Evolutionary conservation across 1,140 invertebrate genomes (phyloP), one percentile per base, ranked within the genome.

Genomic region (Anoplophora glabripennis): DNA sequence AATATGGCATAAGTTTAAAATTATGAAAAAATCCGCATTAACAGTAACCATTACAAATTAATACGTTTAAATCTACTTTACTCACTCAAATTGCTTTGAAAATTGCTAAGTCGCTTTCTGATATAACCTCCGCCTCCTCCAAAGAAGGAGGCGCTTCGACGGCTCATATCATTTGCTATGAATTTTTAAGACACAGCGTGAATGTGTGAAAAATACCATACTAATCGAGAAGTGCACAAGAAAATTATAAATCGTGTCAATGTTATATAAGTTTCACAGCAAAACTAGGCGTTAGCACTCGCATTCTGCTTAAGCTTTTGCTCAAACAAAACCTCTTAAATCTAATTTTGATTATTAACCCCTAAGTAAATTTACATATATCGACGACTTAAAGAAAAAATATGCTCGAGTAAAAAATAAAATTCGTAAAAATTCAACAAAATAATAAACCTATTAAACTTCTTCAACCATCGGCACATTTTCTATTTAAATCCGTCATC

Each of bases 181-280:
- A 48, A 53, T 59, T 57, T 49, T 64, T 66, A 66, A 66, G 65
- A 66, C 65, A 66, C 65, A 66, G 65, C 65, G 65, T 66, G 65
- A 66, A 66, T 61, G 58, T 56, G 64, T 57, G 58, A 53, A 64
- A 53, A 52, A 57, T 61, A 56, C 54, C 21, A 28, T 45, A 44
- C 49, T 61, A 57, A 53, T 56, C 40, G 49, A 49, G 53, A 57
- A 55, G 61, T 61, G 56, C 62, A 66, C 57, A 15, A 55, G 53
- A 53, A 65, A 65, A 65, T 53, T 40, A 51, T 63, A 66, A 58
- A 61, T 55, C 52, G 65, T 66, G 61, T 57, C 12, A 52, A 53
- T 49, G 40, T 45, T 15, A 38, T 61, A 64, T 53, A 53, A 58
- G 59, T 56, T 42, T 44, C 51, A 53, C 56, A 59, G 52, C 52